phyloP scores from a whole-genome alignment of 2,888 invertebrate genomes.

The Beris chalybata region DNA sequence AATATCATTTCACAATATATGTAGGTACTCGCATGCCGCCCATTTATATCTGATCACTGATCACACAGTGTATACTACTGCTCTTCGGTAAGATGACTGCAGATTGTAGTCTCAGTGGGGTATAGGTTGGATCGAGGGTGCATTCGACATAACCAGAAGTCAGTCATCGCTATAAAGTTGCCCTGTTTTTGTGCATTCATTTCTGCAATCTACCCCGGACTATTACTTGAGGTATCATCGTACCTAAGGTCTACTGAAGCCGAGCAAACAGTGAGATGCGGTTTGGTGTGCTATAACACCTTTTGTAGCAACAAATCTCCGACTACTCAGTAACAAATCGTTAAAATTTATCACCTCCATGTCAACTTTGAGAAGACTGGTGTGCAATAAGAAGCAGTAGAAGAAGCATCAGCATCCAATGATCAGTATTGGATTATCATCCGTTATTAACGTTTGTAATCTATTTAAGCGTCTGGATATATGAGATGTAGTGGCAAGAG shows the following conservation, averaged over 20 bases:
- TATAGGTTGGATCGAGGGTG: no score
- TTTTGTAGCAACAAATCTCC: slow-evolving; percentile 30
- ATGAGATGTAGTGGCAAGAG: slow-evolving; percentile 9
- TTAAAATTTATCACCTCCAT: slow-evolving; percentile 31
- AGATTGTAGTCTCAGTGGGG: no score
- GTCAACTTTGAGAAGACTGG: slow-evolving; percentile 25
- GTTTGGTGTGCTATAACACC: slow-evolving; percentile 21
- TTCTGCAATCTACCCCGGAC: no score
- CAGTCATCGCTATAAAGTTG: no score
- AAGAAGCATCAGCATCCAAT: slow-evolving; percentile 1
- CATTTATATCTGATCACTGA: no score
- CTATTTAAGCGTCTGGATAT: slow-evolving; percentile 5
- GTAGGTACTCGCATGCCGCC: no score
- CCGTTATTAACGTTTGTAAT: slow-evolving; percentile 21
- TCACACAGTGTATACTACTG: no score
- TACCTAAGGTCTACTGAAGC: no score
- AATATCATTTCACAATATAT: background rate
- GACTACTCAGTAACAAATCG: slow-evolving; percentile 28
- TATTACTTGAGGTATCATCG: no score
- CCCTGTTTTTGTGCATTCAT: no score
- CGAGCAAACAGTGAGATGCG: slow-evolving; percentile 19
- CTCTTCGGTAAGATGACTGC: no score
- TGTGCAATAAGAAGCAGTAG: background rate
- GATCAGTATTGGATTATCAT: slow-evolving; percentile 9
- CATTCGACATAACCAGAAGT: no score